These are phyloP conservation scores for Asobara japonica DNA, from an alignment of 1,140 invertebrate species.

Conservation along the genomic window DNA sequence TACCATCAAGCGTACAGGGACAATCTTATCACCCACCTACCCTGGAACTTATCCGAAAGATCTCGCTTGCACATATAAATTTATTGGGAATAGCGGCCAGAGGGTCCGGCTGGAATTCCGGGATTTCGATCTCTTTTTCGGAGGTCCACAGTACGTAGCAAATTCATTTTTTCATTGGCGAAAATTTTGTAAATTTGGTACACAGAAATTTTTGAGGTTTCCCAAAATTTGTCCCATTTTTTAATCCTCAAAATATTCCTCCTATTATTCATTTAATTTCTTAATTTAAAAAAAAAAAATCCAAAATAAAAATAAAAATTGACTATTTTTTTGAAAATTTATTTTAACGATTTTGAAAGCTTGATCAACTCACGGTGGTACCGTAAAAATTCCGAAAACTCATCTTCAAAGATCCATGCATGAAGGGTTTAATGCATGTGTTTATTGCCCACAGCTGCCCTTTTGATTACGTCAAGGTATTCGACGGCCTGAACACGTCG, in stretches of 20 bases:
- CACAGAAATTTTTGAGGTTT: too few species aligned
- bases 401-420: too few species aligned
- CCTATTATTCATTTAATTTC: too few species aligned
- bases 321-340: too few species aligned
- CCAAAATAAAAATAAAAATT: too few species aligned
- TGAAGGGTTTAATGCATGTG: not conserved
- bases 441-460: constrained; percentile 87
- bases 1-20: constrained; percentile 81
- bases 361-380: too few species aligned
- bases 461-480: constrained; percentile 97
- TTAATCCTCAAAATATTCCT: too few species aligned
- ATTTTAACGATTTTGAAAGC: too few species aligned
- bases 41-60: constrained; percentile 98
- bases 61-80: constrained; percentile 91
- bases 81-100: constrained; percentile 89
- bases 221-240: too few species aligned
- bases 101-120: constrained; percentile 95
- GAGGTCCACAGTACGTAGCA: constrained; percentile 93
- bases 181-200: not conserved
- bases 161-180: constrained; percentile 28
- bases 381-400: not conserved
- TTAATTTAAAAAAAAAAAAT: too few species aligned
- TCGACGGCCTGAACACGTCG: constrained; percentile 88
- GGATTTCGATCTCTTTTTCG: constrained; percentile 98
- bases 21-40: constrained; percentile 96